Base-by-base conservation (phyloP, 2,113 vertebrate genomes). In the Hemichromis elongatus region DNA sequence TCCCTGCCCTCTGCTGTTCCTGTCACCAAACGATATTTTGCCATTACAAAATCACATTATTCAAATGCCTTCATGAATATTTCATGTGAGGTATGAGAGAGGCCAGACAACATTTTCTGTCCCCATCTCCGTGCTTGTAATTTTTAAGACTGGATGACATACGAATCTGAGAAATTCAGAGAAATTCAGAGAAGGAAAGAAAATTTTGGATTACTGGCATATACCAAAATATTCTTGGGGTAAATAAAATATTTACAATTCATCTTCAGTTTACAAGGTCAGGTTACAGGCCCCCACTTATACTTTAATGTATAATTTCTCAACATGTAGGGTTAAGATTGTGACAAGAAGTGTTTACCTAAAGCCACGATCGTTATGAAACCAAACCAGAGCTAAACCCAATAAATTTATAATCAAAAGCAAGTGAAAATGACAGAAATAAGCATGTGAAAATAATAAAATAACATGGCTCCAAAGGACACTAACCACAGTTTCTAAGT, bases 21-120 rank as follows among this genome's bases (percentile, higher is more conserved):
- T 78, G 87, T 37, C 66, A 85, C 56, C 52, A 90, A 90, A 66
- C 70, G 6, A 84, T 70, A 80, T 80, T 82, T 84, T 88, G 79
- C 77, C 80, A 77, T 75, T 52, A 87, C 55, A 66, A 92, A 89
- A 86, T 82, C 73, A 68, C 66, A 92, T 90, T 87, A 92, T 88
- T 91, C 78, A 90, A 88, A 92, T 87, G 33, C 4, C 30, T 80
- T 56, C 77, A 88, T 90, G 78, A 80, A 93, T 90, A 92, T 91
- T 85, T 75, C 91, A 89, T 79, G 11, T 9, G 30, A 30, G 68
- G 26, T 54, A 52, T 53, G 70, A 86, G 33, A 54, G 33, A 56
- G 66, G 54, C 35, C 56, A 28, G 79, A 14, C 26, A 9, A 53
- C 26, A 83, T 84, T 80, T 87, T 75, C 42, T 30, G 4, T 35